Evolutionary conservation across 2,113 vertebrate species (phyloP), one percentile per base, ranked within the genome.

Genomic region (Pogona vitticeps): DNA sequence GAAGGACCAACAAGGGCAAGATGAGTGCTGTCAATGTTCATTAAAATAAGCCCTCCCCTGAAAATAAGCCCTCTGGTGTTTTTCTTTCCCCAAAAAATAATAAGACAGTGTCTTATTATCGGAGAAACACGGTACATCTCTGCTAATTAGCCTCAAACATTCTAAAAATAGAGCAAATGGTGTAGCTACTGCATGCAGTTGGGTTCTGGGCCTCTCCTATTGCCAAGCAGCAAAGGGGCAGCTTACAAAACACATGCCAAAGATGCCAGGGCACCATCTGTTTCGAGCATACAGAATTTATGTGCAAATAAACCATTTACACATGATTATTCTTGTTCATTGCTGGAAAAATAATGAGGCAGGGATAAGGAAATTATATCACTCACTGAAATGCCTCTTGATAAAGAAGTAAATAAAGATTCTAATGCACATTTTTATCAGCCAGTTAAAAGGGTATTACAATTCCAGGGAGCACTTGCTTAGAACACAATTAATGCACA

Each of bases 171-270:
- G 84, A 59, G 67, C 33, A 40, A 21, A 12, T 63, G 86, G 3
- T 33, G n/a, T n/a, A 23, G 12, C 42, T 26, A 82, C 81, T 40
- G 85, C 88, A 84, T 52, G 1, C 28, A 38, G 36, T 81, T 77
- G 15, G 20, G 3, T 26, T 2, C 67, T 72, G 88, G n/a, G 42
- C 31, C 31, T 46, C 23, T 31, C 58, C 33, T 38, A 58, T 46
- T 28, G 21, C 6, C 75, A 79, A 77, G 86, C 59, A 80, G 13
- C 87, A 0, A 26, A 79, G 83, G 38, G 75, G 0, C 28, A 88
- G 15, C 85, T 59, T 71, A 86, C 23, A 83, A n/a, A 79, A 61
- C 18, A 61, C n/a, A 72, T 58, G 81, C 46, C 68, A 70, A 72
- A 72, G 28, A 40, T 61, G 26, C 18, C 56, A 75, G 6, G 73